Conservation (phyloP, 30 jellyfish, hydroid and myxozoan genomes). For the Aurelia coerulea region DNA sequence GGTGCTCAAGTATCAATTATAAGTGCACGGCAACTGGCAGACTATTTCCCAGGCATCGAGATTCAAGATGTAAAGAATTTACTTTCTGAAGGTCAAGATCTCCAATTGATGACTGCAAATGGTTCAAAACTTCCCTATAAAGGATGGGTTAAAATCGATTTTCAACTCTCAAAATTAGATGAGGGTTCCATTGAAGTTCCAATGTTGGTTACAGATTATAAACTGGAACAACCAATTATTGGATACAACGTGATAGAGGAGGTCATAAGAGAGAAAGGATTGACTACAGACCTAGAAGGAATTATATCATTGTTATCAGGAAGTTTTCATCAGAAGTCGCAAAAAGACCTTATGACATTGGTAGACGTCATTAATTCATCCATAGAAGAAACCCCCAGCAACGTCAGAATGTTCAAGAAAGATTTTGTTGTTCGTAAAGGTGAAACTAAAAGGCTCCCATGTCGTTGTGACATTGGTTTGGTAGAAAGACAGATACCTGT, state of each 20-base stretch:
- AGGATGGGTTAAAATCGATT: constrained; percentile 7
- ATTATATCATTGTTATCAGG: neutral
- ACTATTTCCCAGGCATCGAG: constrained; percentile 1
- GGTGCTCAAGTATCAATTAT: constrained; percentile 61
- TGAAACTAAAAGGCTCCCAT: too few relatives aligned
- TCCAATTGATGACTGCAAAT: neutral
- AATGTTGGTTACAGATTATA: neutral
- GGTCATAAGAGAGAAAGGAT: neutral
- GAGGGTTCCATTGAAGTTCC: constrained; percentile 2
- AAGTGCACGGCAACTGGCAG: constrained; percentile 7
- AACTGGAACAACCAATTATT: neutral
- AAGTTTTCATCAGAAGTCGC: neutral
- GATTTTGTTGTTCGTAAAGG: too few relatives aligned
- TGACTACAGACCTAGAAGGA: too few relatives aligned
- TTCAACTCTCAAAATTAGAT: neutral
- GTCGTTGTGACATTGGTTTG: too few relatives aligned
- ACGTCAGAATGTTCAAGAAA: too few relatives aligned
- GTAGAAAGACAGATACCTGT: too few relatives aligned
- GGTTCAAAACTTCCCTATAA: constrained; percentile 17
- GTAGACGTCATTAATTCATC: neutral
- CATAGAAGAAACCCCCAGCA: too few relatives aligned
- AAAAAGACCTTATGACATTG: neutral
- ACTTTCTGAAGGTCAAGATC: neutral
- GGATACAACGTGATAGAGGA: constrained; percentile 1
- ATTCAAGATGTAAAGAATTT: constrained; percentile 3